These are phyloP conservation scores for Alosa sapidissima DNA, from an alignment of 2,797 vertebrate genomes.

Conservation along the genomic window DNA sequence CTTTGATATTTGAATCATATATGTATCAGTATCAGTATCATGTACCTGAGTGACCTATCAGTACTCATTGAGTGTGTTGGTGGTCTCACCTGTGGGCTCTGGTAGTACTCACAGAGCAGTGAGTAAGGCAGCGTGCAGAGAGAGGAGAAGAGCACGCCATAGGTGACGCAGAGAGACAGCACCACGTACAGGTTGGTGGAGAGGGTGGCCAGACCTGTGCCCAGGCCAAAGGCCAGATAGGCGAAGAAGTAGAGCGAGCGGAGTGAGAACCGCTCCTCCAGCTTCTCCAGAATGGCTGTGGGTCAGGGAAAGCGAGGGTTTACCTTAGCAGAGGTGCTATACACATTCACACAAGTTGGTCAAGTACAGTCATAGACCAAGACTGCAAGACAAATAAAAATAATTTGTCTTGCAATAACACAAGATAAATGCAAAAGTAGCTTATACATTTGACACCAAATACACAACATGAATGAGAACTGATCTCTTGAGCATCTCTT, in stretches of 20 bases:
- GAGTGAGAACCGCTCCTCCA: conserved; percentile 90
- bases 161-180: conserved; percentile 90
- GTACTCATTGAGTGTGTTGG: background rate
- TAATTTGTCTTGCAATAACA: too few relatives aligned
- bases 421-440: too few relatives aligned
- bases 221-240: conserved; percentile 92
- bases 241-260: conserved; percentile 96
- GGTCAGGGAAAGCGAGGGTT: conserved; percentile 13
- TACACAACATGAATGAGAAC: too few relatives aligned
- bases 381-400: too few relatives aligned
- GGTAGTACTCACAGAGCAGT: conserved; percentile 98
- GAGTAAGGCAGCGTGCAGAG: conserved; percentile 98
- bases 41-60: too few relatives aligned
- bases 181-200: conserved; percentile 93
- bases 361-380: too few relatives aligned
- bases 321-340: background rate
- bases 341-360: background rate
- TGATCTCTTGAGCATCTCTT: too few relatives aligned
- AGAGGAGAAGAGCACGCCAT: conserved; percentile 94
- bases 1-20: too few relatives aligned
- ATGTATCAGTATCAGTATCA: background rate
- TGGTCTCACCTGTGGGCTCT: conserved; percentile 87
- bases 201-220: conserved; percentile 91
- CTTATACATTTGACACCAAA: too few relatives aligned
- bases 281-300: conserved; percentile 91